Conservation (phyloP, 2,797 vertebrate species). For the Spatula clypeata region DNA sequence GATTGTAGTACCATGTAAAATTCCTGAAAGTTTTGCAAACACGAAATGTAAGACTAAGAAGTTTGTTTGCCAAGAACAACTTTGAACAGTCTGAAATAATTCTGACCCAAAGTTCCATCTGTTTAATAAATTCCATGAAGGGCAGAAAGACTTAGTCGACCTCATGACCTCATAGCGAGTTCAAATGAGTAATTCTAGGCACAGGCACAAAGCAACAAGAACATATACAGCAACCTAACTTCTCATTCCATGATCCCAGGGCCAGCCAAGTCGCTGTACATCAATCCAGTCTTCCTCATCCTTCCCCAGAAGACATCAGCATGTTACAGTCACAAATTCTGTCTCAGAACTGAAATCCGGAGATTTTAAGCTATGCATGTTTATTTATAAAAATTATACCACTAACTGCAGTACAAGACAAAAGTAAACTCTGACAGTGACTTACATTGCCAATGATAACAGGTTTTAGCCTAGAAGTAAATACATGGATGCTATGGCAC, state of each 20-base stretch:
- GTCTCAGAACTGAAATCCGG: not conserved
- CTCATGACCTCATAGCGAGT: not conserved
- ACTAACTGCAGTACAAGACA: not conserved
- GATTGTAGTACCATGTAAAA: not conserved
- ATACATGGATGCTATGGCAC: rapidly evolving
- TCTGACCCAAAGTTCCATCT: not conserved
- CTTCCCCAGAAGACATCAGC: not conserved
- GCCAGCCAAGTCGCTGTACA: not conserved
- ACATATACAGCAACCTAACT: not conserved
- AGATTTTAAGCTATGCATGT: not conserved
- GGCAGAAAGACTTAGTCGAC: not conserved
- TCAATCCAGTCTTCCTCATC: not conserved
- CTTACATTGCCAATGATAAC: not conserved
- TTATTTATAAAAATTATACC: not conserved
- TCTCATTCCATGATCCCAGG: not conserved
- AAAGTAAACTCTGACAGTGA: not conserved
- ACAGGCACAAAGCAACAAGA: not conserved
- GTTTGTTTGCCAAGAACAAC: not conserved
- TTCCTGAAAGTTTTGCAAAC: not conserved
- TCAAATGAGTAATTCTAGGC: not conserved
- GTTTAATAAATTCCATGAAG: not conserved
- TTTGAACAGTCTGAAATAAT: not conserved
- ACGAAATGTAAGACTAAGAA: not conserved
- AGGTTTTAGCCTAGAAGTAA: not conserved
- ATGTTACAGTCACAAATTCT: not conserved